Evolutionary conservation across 2,113 vertebrate genomes (phyloP).

Genomic region (Micronisus gabar): DNA sequence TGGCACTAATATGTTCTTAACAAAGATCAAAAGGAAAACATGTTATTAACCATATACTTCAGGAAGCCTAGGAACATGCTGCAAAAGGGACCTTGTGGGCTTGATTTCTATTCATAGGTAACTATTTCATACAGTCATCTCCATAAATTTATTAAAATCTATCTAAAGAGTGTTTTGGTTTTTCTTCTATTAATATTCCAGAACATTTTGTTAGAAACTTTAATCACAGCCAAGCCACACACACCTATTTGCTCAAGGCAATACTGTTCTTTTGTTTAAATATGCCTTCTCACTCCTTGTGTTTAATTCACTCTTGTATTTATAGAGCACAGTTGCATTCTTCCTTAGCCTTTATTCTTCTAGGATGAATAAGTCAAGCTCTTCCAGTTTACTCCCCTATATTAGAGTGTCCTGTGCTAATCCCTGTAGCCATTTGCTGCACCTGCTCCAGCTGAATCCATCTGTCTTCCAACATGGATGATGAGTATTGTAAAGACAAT

Average conservation of each 20-base stretch:
- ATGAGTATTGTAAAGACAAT: neutral
- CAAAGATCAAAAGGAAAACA: neutral
- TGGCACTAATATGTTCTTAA: neutral
- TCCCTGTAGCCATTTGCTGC: neutral
- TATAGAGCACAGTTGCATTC: neutral
- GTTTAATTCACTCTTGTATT: neutral
- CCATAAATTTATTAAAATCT: neutral
- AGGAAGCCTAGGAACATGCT: neutral
- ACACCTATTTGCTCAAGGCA: neutral
- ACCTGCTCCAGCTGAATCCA: slow-evolving; percentile 25
- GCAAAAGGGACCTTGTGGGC: neutral
- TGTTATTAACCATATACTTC: neutral
- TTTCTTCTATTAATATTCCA: neutral
- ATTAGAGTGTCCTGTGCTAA: neutral
- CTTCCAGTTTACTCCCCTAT: neutral
- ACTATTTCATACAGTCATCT: neutral
- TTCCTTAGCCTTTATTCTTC: neutral
- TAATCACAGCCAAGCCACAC: neutral
- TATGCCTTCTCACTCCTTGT: neutral
- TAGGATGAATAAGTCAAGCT: neutral
- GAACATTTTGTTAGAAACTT: neutral
- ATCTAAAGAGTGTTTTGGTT: neutral
- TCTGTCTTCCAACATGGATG: neutral
- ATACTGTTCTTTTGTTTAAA: slow-evolving; percentile 17
- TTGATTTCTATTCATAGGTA: neutral